Evolutionary conservation across 2,888 invertebrate genomes (phyloP).

Genomic region (Oligia fasciuncula): DNA sequence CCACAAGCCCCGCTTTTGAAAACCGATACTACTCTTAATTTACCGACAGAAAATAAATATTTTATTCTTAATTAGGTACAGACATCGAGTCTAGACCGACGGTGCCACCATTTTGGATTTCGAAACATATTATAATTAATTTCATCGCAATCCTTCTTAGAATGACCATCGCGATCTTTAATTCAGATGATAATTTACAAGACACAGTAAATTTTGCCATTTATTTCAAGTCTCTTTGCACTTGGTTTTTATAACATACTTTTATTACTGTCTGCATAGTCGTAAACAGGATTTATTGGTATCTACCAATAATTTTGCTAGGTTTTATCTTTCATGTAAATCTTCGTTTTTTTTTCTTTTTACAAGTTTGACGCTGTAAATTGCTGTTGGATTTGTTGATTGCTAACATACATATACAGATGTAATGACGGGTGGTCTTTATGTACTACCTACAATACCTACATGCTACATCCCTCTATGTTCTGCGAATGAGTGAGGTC

Average conservation of each 20-base stretch:
- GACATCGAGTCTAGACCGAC: background rate
- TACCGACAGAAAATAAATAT: background rate
- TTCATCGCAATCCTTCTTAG: conserved; percentile 32
- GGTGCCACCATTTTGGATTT: background rate
- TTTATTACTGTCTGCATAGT: conserved; percentile 57
- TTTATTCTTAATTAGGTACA: conserved; percentile 21
- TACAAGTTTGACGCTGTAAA: conserved; percentile 26
- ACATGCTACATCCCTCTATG: background rate
- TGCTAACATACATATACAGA: background rate
- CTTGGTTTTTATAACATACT: conserved; percentile 60
- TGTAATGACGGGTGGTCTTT: conserved; percentile 5
- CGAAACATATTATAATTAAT: conserved; percentile 27
- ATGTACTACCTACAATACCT: background rate
- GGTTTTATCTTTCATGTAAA: conserved; percentile 46
- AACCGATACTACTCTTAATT: background rate
- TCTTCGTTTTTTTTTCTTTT: conserved; percentile 21
- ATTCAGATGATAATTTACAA: conserved; percentile 46
- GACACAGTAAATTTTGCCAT: conserved; percentile 49
- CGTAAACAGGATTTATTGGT: conserved; percentile 63
- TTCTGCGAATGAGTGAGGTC: background rate
- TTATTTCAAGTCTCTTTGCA: conserved; percentile 56
- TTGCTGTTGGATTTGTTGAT: conserved; percentile 37
- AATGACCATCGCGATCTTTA: conserved; percentile 28
- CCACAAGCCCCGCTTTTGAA: background rate
- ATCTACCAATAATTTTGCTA: conserved; percentile 46